Conservation (phyloP, 2,888 invertebrate species). For the Trimorus sp. region DNA sequence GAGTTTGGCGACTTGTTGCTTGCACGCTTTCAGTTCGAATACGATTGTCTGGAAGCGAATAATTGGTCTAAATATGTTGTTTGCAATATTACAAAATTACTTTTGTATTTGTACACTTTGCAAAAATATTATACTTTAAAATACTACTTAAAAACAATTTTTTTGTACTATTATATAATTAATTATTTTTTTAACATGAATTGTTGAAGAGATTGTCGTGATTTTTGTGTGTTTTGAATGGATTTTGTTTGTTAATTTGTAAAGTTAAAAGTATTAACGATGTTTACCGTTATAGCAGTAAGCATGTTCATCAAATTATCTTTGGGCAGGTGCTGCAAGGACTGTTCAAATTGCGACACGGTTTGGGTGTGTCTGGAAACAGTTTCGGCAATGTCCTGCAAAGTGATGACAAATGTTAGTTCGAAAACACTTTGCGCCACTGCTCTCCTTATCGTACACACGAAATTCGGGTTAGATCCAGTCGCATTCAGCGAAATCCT, state of each 20-base stretch:
- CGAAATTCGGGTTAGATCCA: constrained; percentile 70
- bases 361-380: constrained; percentile 87
- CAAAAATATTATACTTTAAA: no score
- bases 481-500: constrained; percentile 69
- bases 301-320: constrained; percentile 89
- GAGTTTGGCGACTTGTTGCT: constrained; percentile 85
- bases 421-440: not conserved
- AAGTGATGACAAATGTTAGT: constrained; percentile 35
- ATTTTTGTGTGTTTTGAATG: not conserved
- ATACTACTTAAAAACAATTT: no score
- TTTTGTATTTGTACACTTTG: no score
- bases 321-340: constrained; percentile 86
- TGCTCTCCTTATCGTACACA: constrained; percentile 70
- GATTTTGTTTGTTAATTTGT: not conserved
- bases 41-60: constrained; percentile 86
- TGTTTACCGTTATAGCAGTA: constrained; percentile 87
- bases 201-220: not conserved
- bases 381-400: constrained; percentile 82
- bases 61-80: no score
- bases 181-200: constrained; percentile 13
- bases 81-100: no score
- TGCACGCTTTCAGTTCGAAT: constrained; percentile 86
- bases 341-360: constrained; percentile 86
- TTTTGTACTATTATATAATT: constrained; percentile 6
- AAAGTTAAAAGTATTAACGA: not conserved